Conservation (phyloP, 2,113 vertebrate species). For the Lamprotornis superbus region DNA sequence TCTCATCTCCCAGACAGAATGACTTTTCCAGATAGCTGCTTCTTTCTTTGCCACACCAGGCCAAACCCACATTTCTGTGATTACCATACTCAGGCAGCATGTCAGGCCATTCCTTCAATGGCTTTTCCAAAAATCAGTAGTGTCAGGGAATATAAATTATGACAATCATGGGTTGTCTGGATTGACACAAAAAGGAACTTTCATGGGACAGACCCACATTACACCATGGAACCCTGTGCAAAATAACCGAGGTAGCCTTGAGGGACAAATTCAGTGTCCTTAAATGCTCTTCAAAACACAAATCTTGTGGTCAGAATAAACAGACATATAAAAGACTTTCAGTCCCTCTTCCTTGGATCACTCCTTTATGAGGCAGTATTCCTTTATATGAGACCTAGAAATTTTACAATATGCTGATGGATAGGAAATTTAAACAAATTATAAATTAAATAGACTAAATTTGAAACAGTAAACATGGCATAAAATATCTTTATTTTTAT, state of each 20-base stretch:
- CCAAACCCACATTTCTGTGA: not conserved
- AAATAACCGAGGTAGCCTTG: not conserved
- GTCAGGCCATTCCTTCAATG: not conserved
- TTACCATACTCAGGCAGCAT: fast-evolving
- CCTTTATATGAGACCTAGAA: not conserved
- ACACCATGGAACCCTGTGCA: not conserved
- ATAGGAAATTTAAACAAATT: not conserved
- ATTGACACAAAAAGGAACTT: not conserved
- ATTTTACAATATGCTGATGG: not conserved
- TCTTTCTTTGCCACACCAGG: not conserved
- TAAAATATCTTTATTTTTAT: not conserved
- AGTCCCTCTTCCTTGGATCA: not conserved
- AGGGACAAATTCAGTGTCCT: not conserved
- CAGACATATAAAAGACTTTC: not conserved
- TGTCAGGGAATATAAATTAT: not conserved
- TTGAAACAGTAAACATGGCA: not conserved
- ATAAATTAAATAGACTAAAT: not conserved
- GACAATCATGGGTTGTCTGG: not conserved
- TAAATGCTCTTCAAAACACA: not conserved
- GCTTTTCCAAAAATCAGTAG: not conserved
- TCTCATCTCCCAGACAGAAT: not conserved
- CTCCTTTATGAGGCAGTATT: not conserved
- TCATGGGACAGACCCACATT: too few species aligned
- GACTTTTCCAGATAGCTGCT: not conserved
- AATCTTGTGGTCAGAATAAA: not conserved